Percentiles rank a stretch among this genome's conserved stretches.
Conservation (phyloP, 2,797 vertebrate genomes). For the Phrynocephalus guinanensis region DNA sequence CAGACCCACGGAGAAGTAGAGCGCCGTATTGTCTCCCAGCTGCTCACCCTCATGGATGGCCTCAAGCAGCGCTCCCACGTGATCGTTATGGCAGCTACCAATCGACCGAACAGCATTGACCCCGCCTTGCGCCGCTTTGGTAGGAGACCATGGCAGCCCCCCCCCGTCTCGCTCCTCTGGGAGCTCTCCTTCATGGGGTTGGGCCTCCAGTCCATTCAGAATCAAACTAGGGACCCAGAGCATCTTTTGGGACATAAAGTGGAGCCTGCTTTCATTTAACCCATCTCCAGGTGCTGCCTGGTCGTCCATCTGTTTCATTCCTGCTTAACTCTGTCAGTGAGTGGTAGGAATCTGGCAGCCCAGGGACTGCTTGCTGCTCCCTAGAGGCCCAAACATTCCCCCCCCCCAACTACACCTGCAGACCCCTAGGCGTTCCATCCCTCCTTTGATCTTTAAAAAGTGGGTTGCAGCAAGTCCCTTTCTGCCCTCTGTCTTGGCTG, state of each 20-base stretch:
- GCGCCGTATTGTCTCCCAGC: slow-evolving; percentile 70
- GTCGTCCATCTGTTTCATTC: background rate
- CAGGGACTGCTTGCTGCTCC: background rate
- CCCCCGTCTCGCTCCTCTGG: background rate
- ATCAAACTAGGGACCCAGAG: background rate
- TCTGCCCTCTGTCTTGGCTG: background rate
- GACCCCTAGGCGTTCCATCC: too few species aligned
- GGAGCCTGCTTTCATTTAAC: background rate
- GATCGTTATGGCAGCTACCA: slow-evolving; percentile 73
- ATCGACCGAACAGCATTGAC: slow-evolving; percentile 73
- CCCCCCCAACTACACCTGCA: too few species aligned
- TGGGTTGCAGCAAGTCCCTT: too few species aligned
- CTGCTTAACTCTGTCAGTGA: background rate
- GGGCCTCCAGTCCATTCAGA: background rate
- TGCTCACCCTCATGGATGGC: slow-evolving; percentile 73
- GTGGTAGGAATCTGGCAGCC: background rate
- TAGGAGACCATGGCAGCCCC: background rate
- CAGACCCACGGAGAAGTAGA: slow-evolving; percentile 74
- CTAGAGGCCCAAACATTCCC: too few species aligned
- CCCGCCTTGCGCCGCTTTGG: slow-evolving; percentile 69
- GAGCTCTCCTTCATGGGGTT: background rate
- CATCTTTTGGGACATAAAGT: background rate
- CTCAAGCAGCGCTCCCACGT: slow-evolving; percentile 71
- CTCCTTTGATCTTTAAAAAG: too few species aligned
- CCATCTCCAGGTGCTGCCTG: too few species aligned